Conservation (phyloP, 2,888 invertebrate species). For the Athripsodes cinereus region DNA sequence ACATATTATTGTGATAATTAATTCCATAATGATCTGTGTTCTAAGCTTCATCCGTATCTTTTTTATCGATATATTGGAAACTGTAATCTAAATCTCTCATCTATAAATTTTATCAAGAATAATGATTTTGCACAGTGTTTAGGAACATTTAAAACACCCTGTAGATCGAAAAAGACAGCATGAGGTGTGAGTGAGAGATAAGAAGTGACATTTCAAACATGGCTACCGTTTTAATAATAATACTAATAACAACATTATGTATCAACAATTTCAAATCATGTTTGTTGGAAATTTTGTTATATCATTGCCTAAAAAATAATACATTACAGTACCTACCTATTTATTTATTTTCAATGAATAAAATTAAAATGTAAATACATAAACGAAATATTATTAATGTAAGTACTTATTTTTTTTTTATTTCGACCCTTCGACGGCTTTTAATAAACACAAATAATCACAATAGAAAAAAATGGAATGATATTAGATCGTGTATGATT, state of each 20-base stretch:
- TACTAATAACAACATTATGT: background rate
- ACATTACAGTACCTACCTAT: background rate
- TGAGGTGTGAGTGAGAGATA: background rate
- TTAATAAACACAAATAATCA: background rate
- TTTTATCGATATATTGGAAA: too few species aligned
- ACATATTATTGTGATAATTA: too few species aligned
- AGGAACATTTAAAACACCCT: background rate
- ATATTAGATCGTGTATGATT: background rate
- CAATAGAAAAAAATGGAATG: background rate
- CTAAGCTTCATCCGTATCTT: too few species aligned
- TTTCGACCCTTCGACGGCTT: background rate
- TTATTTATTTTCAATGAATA: background rate
- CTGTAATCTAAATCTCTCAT: too few species aligned
- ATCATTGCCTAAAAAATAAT: background rate
- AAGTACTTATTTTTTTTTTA: too few species aligned
- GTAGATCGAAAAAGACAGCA: conserved; percentile 9
- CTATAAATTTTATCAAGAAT: too few species aligned
- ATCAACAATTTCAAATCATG: too few species aligned
- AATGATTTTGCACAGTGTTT: too few species aligned
- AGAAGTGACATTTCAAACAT: background rate
- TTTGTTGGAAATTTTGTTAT: background rate
- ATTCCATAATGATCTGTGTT: too few species aligned
- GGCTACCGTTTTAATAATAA: background rate
- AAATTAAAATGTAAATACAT: too few species aligned
- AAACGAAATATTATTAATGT: too few species aligned